These are phyloP conservation scores for Strigamia transsilvanica DNA, from an alignment of 2,888 invertebrate species.

Conservation along the genomic window DNA sequence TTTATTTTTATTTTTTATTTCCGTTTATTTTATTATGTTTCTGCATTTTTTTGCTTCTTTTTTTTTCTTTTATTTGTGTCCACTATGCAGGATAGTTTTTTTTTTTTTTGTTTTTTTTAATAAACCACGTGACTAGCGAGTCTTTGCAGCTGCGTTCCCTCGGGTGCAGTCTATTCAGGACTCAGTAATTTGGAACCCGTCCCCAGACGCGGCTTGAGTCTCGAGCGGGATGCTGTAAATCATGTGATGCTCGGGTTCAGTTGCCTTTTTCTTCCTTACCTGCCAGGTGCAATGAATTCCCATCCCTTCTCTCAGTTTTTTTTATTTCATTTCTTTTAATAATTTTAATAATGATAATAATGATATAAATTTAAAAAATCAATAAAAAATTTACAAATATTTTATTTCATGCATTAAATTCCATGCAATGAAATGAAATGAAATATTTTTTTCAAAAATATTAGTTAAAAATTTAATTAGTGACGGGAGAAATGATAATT, in stretches of 20 bases:
- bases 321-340: too few relatives aligned
- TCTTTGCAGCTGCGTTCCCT: not conserved
- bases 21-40: not conserved
- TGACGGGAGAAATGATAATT: too few relatives aligned
- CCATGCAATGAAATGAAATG: too few relatives aligned
- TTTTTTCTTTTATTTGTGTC: not conserved
- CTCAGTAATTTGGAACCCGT: conserved; percentile 2
- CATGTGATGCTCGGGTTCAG: not conserved
- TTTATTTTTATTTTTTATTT: not conserved
- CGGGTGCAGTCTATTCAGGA: conserved; percentile 3
- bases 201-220: conserved; percentile 3
- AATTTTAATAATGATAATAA: too few relatives aligned
- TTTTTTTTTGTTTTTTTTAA: not conserved
- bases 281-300: not conserved
- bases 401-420: too few relatives aligned
- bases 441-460: too few relatives aligned
- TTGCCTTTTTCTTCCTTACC: not conserved
- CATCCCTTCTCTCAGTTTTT: not conserved
- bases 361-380: too few relatives aligned
- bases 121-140: not conserved
- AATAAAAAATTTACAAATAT: too few relatives aligned
- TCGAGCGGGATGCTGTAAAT: conserved; percentile 2
- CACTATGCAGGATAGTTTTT: not conserved
- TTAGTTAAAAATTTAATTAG: too few relatives aligned
- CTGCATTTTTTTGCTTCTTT: not conserved